Conservation (phyloP, 2,888 invertebrate genomes). For the Amaurobius ferox region DNA sequence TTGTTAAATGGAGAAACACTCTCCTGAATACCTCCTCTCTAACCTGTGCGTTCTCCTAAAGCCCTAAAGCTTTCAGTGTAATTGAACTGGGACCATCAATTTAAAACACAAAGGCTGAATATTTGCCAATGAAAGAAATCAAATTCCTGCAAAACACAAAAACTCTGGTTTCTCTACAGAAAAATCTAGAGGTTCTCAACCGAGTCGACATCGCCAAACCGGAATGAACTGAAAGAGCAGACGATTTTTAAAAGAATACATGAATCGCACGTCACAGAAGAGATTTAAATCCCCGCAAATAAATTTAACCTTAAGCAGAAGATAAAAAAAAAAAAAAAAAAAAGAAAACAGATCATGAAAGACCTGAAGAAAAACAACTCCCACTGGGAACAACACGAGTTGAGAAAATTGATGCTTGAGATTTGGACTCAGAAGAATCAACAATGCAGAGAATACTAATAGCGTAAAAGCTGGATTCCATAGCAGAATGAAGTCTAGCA, state of each 20-base stretch:
- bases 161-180: not conserved
- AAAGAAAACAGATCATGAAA: not conserved
- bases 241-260: not conserved
- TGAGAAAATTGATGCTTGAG: not conserved
- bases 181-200: not conserved
- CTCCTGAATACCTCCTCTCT: no score
- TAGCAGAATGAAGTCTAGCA: no score
- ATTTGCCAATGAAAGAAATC: no score
- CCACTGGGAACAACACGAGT: not conserved
- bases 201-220: not conserved
- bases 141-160: not conserved
- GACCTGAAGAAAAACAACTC: not conserved
- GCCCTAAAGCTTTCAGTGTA: constrained; percentile 1
- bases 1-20: no score
- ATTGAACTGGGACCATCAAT: not conserved
- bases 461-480: no score
- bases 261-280: not conserved
- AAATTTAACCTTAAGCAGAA: not conserved
- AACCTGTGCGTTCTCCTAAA: not conserved
- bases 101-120: not conserved
- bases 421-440: not conserved
- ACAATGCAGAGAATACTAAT: not conserved
- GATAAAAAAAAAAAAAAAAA: not conserved
- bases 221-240: not conserved
- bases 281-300: not conserved